These are phyloP conservation scores for Amitus sp. DNA, from an alignment of 2,888 invertebrate species.

Conservation along the genomic window DNA sequence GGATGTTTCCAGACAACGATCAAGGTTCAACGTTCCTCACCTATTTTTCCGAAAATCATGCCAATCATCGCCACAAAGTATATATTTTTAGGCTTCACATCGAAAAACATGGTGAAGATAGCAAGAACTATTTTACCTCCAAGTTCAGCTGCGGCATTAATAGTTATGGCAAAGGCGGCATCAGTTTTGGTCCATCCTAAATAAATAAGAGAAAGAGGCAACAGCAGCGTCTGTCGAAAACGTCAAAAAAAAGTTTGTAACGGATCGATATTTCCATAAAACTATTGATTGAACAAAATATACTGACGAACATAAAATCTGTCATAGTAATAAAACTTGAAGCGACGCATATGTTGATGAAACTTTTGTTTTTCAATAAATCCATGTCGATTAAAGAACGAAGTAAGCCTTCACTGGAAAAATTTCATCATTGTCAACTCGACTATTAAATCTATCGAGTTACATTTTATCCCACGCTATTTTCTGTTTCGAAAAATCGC, in stretches of 20 bases:
- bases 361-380: conserved; percentile 55
- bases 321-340: conserved; percentile 75
- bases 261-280: no score
- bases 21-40: no score
- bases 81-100: conserved; percentile 73
- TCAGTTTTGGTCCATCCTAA: conserved; percentile 70
- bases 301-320: conserved; percentile 78
- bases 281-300: no score
- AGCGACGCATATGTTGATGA: conserved; percentile 76
- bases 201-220: conserved; percentile 73
- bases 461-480: no score
- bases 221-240: conserved; percentile 74
- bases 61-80: conserved; percentile 76
- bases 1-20: no score
- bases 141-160: conserved; percentile 77
- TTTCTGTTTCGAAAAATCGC: no score
- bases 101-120: conserved; percentile 71
- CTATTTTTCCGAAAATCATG: conserved; percentile 75
- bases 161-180: conserved; percentile 76
- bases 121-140: conserved; percentile 73
- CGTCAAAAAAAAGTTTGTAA: no score
- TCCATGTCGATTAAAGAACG: conserved; percentile 55
- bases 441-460: no score
- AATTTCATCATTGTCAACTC: no score
- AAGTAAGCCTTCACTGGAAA: conserved; percentile 24